Conservation (phyloP, 2,797 vertebrate genomes). For the Characodon lateralis region DNA sequence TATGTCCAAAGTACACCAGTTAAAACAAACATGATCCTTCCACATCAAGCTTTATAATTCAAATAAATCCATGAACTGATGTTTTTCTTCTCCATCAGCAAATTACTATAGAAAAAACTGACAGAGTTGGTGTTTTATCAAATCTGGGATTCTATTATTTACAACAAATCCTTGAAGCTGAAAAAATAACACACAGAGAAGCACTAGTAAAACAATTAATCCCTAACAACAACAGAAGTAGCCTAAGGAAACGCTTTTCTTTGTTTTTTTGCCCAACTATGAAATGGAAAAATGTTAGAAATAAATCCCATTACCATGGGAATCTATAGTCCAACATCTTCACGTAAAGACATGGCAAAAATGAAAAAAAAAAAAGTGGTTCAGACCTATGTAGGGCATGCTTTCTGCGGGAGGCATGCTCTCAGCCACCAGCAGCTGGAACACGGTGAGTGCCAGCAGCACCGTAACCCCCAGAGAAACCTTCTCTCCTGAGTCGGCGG, state of each 20-base stretch:
- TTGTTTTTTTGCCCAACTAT: neutral
- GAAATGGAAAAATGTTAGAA: neutral
- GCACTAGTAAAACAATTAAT: neutral
- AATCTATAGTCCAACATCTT: neutral
- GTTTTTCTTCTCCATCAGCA: too few species aligned
- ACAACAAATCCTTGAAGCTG: neutral
- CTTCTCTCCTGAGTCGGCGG: conserved; percentile 96
- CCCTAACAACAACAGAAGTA: neutral
- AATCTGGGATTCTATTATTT: too few species aligned
- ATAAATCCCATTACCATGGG: too few species aligned
- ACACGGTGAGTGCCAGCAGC: conserved; percentile 94
- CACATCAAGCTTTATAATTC: too few species aligned
- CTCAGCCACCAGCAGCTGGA: conserved; percentile 97
- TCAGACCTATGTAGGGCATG: conserved; percentile 91
- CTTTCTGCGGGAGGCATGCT: conserved; percentile 98
- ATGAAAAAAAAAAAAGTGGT: conserved; percentile 4
- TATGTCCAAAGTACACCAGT: neutral
- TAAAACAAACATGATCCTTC: neutral
- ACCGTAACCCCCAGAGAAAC: conserved; percentile 96
- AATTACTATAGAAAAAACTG: too few species aligned
- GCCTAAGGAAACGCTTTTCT: neutral
- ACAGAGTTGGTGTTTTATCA: too few species aligned
- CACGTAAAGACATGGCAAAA: neutral
- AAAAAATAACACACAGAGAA: neutral
- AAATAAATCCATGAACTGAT: too few species aligned